Evolutionary conservation across 2,113 vertebrate genomes (phyloP), one percentile per base, ranked within the genome.

Genomic region (Pituophis catenifer): DNA sequence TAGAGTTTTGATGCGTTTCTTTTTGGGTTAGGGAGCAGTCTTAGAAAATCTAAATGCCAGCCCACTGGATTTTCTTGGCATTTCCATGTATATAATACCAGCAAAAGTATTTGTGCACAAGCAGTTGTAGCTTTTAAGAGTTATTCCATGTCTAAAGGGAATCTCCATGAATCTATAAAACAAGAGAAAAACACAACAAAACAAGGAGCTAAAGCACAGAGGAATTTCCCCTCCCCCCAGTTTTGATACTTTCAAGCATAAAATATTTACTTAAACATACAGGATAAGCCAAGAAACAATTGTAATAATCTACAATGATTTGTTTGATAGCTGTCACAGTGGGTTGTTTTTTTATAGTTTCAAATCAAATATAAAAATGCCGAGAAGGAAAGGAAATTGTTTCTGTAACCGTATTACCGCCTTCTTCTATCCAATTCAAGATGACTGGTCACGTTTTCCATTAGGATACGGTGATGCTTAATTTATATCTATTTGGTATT

Each of bases 31-130:
- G 75, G 12, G 23, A 89, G 86, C 85, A 86, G 38, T 92, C 62
- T 92, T 94, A 95, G 70, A 57, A 86, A 90, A 90, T 89, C 89
- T 88, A 92, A 92, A 92, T 94, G 91, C 91, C 93, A 70, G 29
- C 55, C 88, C 91, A 81, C 90, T 62, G 44, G 62, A 90, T 48
- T 50, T 29, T 85, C 53, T 75, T 44, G 93, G 52, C 59, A 3
- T 44, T 91, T 94, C 26, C 24, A 90, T 65, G 88, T 90, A 88
- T 0, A 2, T 90, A 70, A 92, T 92, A 33, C 33, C 38, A 26
- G 29, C 44, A 70, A 92, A 94, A 88, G 55, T 53, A 53, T 88
- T 88, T 94, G 89, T 17, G 90, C 0, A 23, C 88, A 21, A 19
- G n/a, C n/a, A 0, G 3, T 8, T 86, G 55, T 58, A 29, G 92